phyloP scores from a whole-genome alignment of 1,140 invertebrate species.

The Helicoverpa armigera region DNA sequence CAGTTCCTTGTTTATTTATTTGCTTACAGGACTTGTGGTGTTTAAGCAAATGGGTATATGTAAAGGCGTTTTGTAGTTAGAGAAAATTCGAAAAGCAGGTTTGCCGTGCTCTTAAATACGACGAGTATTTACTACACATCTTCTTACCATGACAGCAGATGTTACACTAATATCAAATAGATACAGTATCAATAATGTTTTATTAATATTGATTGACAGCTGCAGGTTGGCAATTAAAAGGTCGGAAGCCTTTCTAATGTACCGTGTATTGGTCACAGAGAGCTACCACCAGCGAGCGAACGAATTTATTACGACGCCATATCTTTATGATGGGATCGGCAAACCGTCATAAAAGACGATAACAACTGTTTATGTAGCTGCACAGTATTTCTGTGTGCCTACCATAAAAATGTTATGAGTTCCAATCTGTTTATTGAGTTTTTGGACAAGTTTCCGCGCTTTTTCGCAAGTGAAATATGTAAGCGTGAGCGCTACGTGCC shows the following conservation, averaged over 20 bases:
- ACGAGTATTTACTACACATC: no score
- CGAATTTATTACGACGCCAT: slow-evolving; percentile 68
- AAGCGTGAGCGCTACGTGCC: not conserved
- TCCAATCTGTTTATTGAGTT: slow-evolving; percentile 44
- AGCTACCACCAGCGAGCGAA: slow-evolving; percentile 41
- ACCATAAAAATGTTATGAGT: slow-evolving; percentile 39
- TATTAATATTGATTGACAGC: slow-evolving; percentile 27
- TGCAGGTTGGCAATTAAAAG: not conserved
- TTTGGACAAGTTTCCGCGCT: slow-evolving; percentile 25
- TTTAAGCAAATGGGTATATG: not conserved
- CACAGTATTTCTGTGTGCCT: slow-evolving; percentile 43
- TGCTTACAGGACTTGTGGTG: not conserved
- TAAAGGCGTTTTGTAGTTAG: no score
- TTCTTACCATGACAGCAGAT: no score
- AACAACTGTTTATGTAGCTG: slow-evolving; percentile 62
- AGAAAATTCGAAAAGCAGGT: no score
- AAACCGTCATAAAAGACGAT: slow-evolving; percentile 69
- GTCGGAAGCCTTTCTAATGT: not conserved
- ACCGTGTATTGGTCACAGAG: slow-evolving; percentile 29
- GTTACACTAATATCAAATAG: not conserved
- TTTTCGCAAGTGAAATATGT: slow-evolving; percentile 13
- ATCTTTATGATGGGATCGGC: slow-evolving; percentile 71
- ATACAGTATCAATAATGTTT: slow-evolving; percentile 5
- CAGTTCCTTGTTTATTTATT: no score
- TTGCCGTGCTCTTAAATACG: not conserved